Percentiles rank a stretch among this genome's conserved stretches.
phyloP scores from a whole-genome alignment of 2,113 vertebrate genomes.

The Equus quagga region DNA sequence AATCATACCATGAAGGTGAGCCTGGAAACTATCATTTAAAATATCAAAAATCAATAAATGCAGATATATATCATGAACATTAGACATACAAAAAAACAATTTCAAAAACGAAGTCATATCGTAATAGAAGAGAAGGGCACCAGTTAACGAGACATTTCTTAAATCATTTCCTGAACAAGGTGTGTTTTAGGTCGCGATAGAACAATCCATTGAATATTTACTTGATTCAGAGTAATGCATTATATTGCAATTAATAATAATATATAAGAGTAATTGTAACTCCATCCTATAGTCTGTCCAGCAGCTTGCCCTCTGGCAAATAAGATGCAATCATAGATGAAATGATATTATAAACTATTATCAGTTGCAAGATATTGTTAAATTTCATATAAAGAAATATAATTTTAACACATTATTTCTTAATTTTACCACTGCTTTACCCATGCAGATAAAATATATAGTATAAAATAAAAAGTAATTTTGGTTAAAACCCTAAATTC shows the following conservation, averaged over 20 bases:
- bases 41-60: background rate
- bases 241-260: background rate
- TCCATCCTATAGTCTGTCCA: background rate
- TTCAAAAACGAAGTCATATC: background rate
- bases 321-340: background rate
- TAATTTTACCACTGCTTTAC: background rate
- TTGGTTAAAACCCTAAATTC: background rate
- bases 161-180: background rate
- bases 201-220: background rate
- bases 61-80: background rate
- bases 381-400: background rate
- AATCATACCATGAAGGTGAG: background rate
- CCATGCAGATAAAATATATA: background rate
- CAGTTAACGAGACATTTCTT: background rate
- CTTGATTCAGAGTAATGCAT: background rate
- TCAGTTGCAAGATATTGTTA: background rate
- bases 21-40: background rate
- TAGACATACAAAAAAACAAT: background rate
- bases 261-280: background rate
- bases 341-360: background rate
- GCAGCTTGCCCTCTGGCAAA: background rate
- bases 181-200: background rate
- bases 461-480: background rate
- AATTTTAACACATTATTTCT: background rate
- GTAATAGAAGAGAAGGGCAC: background rate